These are phyloP conservation scores for Daphoenositta chrysoptera DNA, from an alignment of 2,113 vertebrate species.

Conservation along the genomic window DNA sequence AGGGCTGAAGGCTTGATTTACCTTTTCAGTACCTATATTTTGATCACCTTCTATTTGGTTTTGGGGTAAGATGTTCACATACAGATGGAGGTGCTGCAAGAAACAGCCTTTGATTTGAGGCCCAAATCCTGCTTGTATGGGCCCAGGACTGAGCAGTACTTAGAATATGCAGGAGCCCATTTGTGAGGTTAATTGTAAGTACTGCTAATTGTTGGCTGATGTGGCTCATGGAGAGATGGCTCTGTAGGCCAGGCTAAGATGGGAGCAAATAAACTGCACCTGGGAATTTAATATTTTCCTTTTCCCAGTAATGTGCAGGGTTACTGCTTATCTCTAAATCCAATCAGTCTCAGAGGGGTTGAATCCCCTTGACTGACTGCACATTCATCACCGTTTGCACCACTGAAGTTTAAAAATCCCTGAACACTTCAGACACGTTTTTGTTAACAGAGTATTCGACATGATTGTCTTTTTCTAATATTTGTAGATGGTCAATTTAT, in stretches of 20 bases:
- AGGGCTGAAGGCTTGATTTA: background rate
- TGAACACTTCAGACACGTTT: accelerated
- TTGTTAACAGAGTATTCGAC: background rate
- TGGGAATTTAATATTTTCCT: background rate
- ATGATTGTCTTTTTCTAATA: background rate
- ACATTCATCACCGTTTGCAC: background rate
- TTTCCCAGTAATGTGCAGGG: background rate
- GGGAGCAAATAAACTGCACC: background rate
- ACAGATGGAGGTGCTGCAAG: background rate
- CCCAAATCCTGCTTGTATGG: background rate
- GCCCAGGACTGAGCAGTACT: background rate
- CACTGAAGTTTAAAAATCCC: background rate
- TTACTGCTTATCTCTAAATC: background rate
- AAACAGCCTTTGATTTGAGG: background rate
- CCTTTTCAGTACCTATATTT: background rate
- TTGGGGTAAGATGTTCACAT: background rate
- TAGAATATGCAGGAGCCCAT: background rate
- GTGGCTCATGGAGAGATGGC: background rate
- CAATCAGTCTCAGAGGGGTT: background rate
- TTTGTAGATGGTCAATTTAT: background rate
- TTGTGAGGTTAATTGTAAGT: background rate
- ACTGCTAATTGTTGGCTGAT: background rate
- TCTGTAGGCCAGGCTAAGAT: background rate
- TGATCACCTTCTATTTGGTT: accelerated
- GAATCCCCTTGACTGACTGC: background rate